Conservation (phyloP, 35 echinoderm and acorn worm species). For the Apostichopus parvimensis region DNA sequence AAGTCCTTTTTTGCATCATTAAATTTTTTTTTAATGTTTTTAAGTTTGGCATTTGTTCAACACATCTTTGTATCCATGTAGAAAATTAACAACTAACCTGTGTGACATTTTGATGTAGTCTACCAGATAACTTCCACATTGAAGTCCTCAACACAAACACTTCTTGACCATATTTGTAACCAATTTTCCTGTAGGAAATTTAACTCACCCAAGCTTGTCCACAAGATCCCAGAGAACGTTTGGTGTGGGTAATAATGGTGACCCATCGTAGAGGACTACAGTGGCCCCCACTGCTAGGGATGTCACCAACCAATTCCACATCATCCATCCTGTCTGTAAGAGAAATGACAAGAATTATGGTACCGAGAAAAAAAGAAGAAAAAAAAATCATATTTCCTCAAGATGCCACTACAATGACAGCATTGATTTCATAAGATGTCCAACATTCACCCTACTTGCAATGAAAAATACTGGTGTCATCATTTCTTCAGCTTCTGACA, state of each 20-base stretch:
- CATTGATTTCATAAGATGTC: background rate
- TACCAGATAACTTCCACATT: no score
- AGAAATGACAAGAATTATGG: background rate
- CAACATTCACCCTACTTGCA: background rate
- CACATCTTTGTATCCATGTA: no score
- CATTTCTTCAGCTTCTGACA: no score
- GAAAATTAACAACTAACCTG: no score
- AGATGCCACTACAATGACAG: background rate
- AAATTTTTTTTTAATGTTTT: no score
- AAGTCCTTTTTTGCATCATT: no score
- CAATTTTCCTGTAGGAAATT: no score
- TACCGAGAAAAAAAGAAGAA: background rate
- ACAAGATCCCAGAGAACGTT: conserved; percentile 93
- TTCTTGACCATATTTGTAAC: no score
- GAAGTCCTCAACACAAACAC: no score
- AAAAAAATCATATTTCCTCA: background rate
- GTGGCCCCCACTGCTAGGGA: conserved; percentile 78
- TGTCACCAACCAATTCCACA: conserved; percentile 99
- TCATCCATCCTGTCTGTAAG: conserved; percentile 97
- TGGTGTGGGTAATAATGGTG: conserved; percentile 78
- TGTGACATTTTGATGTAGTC: no score
- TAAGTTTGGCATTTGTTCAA: no score
- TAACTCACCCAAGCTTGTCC: conserved; percentile 84
- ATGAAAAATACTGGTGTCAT: no score
- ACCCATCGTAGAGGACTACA: conserved; percentile 94